Conservation (phyloP, 1,140 invertebrate genomes). For the Yoshiicerus persimilis region DNA sequence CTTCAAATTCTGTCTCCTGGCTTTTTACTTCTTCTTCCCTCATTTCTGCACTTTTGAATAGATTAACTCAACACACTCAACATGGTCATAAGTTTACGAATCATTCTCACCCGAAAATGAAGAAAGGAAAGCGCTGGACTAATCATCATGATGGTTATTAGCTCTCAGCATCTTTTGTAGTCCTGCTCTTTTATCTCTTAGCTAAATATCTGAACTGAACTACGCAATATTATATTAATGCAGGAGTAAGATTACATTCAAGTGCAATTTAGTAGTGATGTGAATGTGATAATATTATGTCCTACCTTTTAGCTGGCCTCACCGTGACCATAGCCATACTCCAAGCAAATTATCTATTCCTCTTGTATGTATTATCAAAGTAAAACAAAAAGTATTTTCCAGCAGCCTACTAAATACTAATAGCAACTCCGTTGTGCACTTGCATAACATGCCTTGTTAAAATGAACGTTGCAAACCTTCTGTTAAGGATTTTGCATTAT, state of each 20-base stretch:
- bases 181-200: constrained; percentile 10
- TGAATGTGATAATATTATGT: neutral
- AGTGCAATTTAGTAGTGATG: neutral
- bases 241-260: neutral
- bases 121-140: neutral
- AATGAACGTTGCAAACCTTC: neutral
- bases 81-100: neutral
- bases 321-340: neutral
- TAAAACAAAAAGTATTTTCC: neutral
- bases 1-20: constrained; percentile 14
- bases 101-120: neutral
- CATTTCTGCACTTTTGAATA: neutral
- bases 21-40: neutral
- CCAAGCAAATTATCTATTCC: too few species aligned
- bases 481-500: neutral
- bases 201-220: neutral
- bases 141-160: constrained; percentile 24
- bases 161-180: neutral
- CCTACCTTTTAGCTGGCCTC: neutral
- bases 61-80: neutral
- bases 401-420: neutral
- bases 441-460: too few species aligned
- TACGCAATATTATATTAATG: neutral
- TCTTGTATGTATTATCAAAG: neutral
- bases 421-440: too few species aligned